These are phyloP conservation scores for Micrastur ruficollis DNA, from an alignment of 2,797 vertebrate species.

Conservation along the genomic window DNA sequence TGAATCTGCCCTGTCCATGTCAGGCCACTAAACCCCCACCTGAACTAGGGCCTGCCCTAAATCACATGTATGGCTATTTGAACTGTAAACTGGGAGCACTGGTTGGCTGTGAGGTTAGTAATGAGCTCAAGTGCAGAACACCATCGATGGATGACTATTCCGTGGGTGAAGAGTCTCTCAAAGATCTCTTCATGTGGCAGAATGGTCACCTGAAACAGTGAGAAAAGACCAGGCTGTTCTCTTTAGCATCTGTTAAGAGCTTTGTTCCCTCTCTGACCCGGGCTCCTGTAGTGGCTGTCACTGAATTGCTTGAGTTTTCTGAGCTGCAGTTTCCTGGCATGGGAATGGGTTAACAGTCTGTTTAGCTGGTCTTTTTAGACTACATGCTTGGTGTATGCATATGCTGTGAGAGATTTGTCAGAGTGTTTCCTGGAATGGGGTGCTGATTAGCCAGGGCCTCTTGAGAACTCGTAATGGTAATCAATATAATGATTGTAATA, in stretches of 20 bases:
- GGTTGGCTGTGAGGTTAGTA: background rate
- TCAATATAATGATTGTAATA: constrained; percentile 43
- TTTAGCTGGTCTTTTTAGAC: background rate
- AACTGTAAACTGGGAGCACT: background rate
- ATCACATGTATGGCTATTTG: background rate
- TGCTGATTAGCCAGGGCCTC: constrained; percentile 36
- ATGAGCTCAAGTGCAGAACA: background rate
- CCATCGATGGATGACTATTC: background rate
- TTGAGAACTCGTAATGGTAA: background rate
- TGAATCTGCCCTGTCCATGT: background rate
- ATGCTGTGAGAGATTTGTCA: constrained; percentile 32
- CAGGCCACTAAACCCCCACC: background rate
- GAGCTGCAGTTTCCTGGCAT: background rate
- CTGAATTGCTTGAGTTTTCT: background rate
- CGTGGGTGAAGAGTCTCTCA: background rate
- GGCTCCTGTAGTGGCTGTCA: rapidly evolving
- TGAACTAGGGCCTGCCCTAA: background rate
- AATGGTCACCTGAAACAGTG: background rate
- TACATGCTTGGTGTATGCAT: background rate
- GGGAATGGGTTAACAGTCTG: background rate
- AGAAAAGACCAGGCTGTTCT: background rate
- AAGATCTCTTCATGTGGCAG: background rate
- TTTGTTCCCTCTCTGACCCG: background rate
- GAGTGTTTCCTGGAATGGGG: constrained; percentile 38
- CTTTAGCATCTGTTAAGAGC: background rate